Evolutionary conservation across 2,888 invertebrate genomes (phyloP).

Genomic region (Agonopterix heracliana): DNA sequence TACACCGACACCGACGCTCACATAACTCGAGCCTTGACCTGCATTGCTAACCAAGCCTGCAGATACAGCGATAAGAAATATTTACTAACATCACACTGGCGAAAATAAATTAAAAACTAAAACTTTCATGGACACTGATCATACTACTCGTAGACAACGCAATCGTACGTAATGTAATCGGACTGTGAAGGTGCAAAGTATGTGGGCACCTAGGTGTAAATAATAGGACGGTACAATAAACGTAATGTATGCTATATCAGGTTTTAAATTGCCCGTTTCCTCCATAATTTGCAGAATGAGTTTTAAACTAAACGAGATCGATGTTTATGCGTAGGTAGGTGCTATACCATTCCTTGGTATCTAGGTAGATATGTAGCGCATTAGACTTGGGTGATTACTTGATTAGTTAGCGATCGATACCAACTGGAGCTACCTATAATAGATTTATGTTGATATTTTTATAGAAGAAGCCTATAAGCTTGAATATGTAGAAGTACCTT

Average conservation of each 20-base stretch:
- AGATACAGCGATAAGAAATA: conserved; percentile 35
- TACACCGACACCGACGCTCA: conserved; percentile 34
- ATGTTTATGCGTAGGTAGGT: too few relatives aligned
- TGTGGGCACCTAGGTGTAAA: too few relatives aligned
- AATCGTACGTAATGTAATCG: background rate
- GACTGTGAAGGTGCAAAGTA: too few relatives aligned
- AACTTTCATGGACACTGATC: background rate
- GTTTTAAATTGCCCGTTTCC: too few relatives aligned
- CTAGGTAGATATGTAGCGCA: background rate
- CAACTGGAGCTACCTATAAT: background rate
- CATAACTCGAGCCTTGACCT: conserved; percentile 59
- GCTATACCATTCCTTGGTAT: too few relatives aligned
- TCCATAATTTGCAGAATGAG: too few relatives aligned
- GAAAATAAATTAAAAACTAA: conserved; percentile 3
- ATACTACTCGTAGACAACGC: background rate
- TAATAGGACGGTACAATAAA: too few relatives aligned
- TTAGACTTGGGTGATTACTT: background rate
- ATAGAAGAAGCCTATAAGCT: too few relatives aligned
- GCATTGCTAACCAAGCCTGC: conserved; percentile 53
- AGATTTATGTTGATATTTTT: too few relatives aligned
- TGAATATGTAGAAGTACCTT: too few relatives aligned
- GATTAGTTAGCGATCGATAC: background rate
- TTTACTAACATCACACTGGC: conserved; percentile 1
- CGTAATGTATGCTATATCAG: too few relatives aligned
- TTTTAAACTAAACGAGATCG: too few relatives aligned